These are phyloP conservation scores for Galerucella calmariensis DNA, from an alignment of 2,888 invertebrate species.

Conservation along the genomic window DNA sequence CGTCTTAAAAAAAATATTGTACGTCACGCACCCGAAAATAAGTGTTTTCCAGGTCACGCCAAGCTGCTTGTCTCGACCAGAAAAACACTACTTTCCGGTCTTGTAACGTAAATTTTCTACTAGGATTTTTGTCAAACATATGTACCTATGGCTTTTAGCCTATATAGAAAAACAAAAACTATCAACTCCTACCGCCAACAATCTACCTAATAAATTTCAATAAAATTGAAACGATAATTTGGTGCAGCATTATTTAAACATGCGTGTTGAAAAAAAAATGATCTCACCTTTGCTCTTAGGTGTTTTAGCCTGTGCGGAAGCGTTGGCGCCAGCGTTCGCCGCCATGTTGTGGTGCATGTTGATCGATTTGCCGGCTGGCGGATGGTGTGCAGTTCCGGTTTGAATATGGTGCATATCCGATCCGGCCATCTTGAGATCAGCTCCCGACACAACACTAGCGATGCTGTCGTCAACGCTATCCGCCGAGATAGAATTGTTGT, in stretches of 20 bases:
- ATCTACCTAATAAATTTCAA: not conserved
- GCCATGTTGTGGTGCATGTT: slow-evolving; percentile 62
- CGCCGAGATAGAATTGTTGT: slow-evolving; percentile 61
- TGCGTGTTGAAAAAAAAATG: not conserved
- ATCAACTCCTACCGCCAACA: not conserved
- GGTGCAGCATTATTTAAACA: not conserved
- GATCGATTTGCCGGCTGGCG: slow-evolving; percentile 59
- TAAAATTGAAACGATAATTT: not conserved
- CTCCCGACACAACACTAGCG: slow-evolving; percentile 69
- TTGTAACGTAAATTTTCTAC: too few species aligned
- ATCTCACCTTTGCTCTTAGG: slow-evolving; percentile 65
- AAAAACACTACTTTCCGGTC: too few species aligned
- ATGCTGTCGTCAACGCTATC: slow-evolving; percentile 74
- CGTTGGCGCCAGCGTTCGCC: slow-evolving; percentile 57
- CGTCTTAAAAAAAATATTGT: too few species aligned
- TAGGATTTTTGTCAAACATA: too few species aligned
- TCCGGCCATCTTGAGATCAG: slow-evolving; percentile 65
- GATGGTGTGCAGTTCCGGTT: slow-evolving; percentile 31
- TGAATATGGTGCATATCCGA: slow-evolving; percentile 41
- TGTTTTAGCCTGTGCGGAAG: slow-evolving; percentile 60
- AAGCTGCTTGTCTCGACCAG: too few species aligned
- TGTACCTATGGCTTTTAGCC: too few species aligned
- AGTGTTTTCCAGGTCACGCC: too few species aligned
- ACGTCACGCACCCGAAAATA: too few species aligned
- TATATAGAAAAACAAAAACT: not conserved